A percentile compares a stretch with the other conserved stretches of the same genome.
These are phyloP conservation scores for Euclidia mi DNA, from an alignment of 2,888 invertebrate species.

Conservation along the genomic window DNA sequence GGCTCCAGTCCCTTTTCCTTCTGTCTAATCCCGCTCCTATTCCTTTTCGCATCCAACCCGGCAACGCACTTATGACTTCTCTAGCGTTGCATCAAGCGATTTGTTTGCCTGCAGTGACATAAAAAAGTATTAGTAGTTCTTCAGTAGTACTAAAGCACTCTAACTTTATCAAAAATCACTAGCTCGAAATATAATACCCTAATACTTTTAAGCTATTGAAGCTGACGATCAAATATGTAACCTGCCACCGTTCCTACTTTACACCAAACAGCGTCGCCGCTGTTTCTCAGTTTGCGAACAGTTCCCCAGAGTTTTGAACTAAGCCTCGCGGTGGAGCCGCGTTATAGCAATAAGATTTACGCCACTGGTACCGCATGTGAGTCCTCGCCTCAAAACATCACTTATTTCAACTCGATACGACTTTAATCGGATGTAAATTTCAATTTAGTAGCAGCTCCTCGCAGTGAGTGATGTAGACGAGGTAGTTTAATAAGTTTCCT, in stretches of 20 bases:
- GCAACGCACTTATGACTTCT: too few species aligned
- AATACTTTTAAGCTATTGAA: too few species aligned
- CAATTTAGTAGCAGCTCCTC: neutral
- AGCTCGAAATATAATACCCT: too few species aligned
- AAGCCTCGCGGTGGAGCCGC: constrained; percentile 41
- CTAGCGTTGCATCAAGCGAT: too few species aligned
- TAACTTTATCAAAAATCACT: too few species aligned
- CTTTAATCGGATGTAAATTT: neutral
- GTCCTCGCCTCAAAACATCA: constrained; percentile 11
- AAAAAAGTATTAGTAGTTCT: too few species aligned
- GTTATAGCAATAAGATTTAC: constrained; percentile 57
- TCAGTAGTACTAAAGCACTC: too few species aligned
- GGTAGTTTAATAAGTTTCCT: neutral
- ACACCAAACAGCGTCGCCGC: constrained; percentile 15
- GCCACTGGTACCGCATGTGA: constrained; percentile 17
- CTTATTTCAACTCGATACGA: constrained; percentile 17
- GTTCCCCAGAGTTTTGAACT: constrained; percentile 52
- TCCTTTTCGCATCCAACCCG: too few species aligned
- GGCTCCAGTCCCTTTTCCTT: too few species aligned
- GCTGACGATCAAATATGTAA: too few species aligned
- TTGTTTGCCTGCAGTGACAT: too few species aligned
- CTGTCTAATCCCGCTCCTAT: too few species aligned
- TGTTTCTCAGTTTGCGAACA: constrained; percentile 46
- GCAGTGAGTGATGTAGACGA: neutral
- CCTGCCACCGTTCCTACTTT: constrained; percentile 14